These are phyloP conservation scores for Petrocephalus zakoni DNA, from an alignment of 2,113 vertebrate species.

Conservation along the genomic window DNA sequence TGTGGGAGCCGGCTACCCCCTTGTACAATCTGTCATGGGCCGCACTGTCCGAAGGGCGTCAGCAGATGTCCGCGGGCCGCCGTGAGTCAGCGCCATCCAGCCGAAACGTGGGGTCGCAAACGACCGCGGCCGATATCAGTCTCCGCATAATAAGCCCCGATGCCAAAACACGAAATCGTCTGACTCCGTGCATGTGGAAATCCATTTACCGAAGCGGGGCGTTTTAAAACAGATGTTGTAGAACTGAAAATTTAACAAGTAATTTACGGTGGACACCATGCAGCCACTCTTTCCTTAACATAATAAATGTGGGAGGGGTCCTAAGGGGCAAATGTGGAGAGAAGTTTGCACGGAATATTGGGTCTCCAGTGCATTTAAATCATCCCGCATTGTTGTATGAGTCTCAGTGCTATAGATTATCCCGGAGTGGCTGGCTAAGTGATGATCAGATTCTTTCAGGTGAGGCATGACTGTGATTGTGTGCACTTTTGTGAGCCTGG, in stretches of 20 bases:
- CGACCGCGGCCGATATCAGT: no score
- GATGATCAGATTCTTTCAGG: no score
- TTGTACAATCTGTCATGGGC: not conserved
- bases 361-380: not conserved
- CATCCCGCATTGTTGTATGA: not conserved
- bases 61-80: not conserved
- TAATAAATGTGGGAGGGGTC: not conserved
- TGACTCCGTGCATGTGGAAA: no score
- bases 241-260: not conserved
- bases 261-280: not conserved
- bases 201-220: not conserved
- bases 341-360: not conserved
- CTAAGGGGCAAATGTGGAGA: not conserved
- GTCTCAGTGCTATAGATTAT: not conserved
- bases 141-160: no score
- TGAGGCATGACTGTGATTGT: not conserved
- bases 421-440: not conserved
- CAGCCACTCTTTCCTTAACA: not conserved
- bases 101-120: not conserved
- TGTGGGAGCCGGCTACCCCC: not conserved
- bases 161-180: not conserved
- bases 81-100: not conserved
- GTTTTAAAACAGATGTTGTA: not conserved
- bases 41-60: not conserved
- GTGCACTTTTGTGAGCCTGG: not conserved